Evolutionary conservation across 1,140 invertebrate genomes (phyloP).

Genomic region (Lethrus apterus): DNA sequence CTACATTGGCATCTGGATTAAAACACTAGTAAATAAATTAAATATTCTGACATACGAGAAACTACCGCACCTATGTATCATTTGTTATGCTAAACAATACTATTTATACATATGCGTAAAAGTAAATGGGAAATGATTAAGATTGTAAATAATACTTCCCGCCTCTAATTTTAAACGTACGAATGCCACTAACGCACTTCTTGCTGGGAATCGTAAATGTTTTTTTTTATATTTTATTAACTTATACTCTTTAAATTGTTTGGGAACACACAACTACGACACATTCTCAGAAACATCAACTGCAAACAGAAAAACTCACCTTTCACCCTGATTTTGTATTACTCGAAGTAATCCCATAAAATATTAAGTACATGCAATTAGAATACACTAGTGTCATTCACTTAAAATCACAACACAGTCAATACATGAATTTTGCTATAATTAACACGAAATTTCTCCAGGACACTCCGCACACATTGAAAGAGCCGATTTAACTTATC

Average conservation of each 20-base stretch:
- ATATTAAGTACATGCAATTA: not conserved
- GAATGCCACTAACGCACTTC: not conserved
- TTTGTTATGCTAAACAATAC: not conserved
- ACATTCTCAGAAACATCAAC: not conserved
- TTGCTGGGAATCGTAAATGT: not conserved
- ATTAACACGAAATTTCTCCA: slow-evolving; percentile 3
- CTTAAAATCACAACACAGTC: slow-evolving; percentile 3
- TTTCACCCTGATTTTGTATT: slow-evolving; percentile 9
- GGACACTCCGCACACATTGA: not conserved
- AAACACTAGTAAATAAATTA: not conserved
- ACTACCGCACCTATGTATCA: slow-evolving; percentile 11
- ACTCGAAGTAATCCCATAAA: slow-evolving; percentile 9
- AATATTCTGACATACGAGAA: slow-evolving; percentile 6
- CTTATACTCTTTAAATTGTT: no score
- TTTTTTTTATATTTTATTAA: slow-evolving; percentile 3
- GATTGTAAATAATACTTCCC: slow-evolving; percentile 6
- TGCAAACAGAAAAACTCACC: slow-evolving; percentile 3
- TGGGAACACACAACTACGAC: no score
- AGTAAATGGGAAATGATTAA: not conserved
- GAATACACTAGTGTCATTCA: slow-evolving; percentile 4
- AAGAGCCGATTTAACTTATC: slow-evolving; percentile 8
- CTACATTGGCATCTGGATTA: not conserved
- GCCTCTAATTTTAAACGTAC: not conserved
- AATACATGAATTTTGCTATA: not conserved
- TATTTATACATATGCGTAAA: not conserved